Conservation (phyloP, 2,113 vertebrate species). For the Apteryx owenii region DNA sequence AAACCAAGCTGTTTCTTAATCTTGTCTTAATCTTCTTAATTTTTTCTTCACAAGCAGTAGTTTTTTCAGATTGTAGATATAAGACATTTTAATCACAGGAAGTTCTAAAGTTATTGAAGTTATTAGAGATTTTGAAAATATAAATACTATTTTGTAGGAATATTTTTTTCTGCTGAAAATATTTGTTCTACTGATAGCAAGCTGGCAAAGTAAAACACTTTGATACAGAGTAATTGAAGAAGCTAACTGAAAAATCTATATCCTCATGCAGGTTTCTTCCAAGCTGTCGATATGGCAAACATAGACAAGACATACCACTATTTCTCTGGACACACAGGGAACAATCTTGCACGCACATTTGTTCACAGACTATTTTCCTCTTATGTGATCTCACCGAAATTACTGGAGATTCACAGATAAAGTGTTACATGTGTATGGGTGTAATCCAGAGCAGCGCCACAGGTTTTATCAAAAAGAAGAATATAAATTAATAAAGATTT, state of each 20-base stretch:
- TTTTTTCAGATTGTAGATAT: background rate
- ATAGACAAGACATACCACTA: background rate
- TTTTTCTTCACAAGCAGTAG: background rate
- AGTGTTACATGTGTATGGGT: rapidly evolving
- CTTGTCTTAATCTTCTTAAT: background rate
- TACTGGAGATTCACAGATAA: background rate
- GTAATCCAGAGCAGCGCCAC: background rate
- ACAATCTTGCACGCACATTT: background rate
- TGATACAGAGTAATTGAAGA: background rate
- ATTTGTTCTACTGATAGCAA: background rate
- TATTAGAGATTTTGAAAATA: background rate
- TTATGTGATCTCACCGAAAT: background rate
- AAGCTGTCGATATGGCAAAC: background rate
- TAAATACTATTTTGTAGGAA: background rate
- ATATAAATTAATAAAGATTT: background rate
- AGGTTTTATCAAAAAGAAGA: background rate
- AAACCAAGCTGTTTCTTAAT: background rate
- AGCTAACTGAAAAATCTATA: background rate
- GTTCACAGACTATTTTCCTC: background rate
- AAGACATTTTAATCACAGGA: background rate
- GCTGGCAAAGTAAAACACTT: background rate
- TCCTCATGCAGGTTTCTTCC: background rate
- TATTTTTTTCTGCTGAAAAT: background rate
- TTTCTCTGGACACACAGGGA: background rate
- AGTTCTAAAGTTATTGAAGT: background rate